phyloP scores from a whole-genome alignment of 2,797 vertebrate genomes.

The Merluccius polli region DNA sequence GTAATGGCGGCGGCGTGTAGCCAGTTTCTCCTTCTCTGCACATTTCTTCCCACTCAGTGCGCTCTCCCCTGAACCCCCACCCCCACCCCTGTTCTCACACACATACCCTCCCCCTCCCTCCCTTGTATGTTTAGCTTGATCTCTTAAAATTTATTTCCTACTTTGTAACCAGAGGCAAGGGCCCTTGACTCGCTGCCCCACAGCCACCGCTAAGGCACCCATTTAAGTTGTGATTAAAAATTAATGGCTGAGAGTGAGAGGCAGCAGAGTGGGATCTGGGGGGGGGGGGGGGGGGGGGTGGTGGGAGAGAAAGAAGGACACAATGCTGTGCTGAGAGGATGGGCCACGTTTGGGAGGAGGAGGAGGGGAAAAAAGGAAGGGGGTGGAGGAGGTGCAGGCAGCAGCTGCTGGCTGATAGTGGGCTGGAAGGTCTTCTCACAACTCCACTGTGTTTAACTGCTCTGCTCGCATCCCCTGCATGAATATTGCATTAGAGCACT shows the following conservation, averaged over 20 bases:
- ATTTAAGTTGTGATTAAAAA: slow-evolving; percentile 83
- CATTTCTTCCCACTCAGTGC: slow-evolving; percentile 45
- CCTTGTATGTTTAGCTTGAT: slow-evolving; percentile 69
- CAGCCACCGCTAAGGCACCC: slow-evolving; percentile 71
- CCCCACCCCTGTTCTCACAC: slow-evolving; percentile 26
- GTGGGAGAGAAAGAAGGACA: slow-evolving; percentile 41
- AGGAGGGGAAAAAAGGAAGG: slow-evolving; percentile 3
- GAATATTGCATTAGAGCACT: slow-evolving; percentile 75
- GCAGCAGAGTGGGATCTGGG: slow-evolving; percentile 48
- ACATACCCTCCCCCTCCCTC: slow-evolving; percentile 16
- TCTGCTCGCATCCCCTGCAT: slow-evolving; percentile 65
- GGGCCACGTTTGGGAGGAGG: slow-evolving; percentile 37
- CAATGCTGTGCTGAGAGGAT: slow-evolving; percentile 47
- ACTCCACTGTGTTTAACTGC: slow-evolving; percentile 68
- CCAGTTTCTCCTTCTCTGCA: slow-evolving; percentile 41
- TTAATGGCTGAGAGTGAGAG: slow-evolving; percentile 73
- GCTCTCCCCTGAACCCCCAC: slow-evolving; percentile 13
- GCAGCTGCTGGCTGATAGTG: slow-evolving; percentile 70
- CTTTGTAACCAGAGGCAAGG: slow-evolving; percentile 73
- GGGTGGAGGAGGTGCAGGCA: slow-evolving; percentile 38
- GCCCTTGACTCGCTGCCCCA: slow-evolving; percentile 73
- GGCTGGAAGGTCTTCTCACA: slow-evolving; percentile 69
- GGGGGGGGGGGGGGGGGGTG: slow-evolving; percentile 27
- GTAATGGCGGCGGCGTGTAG: slow-evolving; percentile 50
- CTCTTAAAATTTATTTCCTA: slow-evolving; percentile 73